phyloP scores from a whole-genome alignment of 2,113 vertebrate species.

The Mustelus asterias region DNA sequence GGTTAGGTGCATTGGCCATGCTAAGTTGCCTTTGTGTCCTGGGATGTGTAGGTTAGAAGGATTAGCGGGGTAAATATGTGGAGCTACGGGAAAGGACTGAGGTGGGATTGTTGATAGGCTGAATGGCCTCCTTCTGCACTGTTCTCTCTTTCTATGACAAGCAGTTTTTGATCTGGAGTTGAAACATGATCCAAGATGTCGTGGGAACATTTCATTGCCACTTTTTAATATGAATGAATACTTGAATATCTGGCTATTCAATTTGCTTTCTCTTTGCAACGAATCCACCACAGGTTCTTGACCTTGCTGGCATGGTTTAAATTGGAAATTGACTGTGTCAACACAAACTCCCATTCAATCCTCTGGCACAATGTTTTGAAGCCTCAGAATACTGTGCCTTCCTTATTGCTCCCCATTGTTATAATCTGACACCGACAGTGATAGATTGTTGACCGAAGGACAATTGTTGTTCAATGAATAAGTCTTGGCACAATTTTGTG shows the following conservation, averaged over 20 bases:
- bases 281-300: neutral
- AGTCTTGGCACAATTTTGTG: neutral
- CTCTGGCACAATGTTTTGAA: neutral
- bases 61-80: no score
- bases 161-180: neutral
- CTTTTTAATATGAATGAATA: neutral
- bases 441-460: neutral
- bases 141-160: no score
- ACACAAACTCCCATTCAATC: neutral
- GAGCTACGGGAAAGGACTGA: no score
- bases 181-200: neutral
- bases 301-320: neutral
- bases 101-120: no score
- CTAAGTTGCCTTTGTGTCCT: no score
- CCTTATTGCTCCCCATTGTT: neutral
- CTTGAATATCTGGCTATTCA: neutral
- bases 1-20: no score
- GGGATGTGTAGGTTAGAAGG: no score
- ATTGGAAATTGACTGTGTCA: neutral
- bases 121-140: no score
- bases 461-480: neutral
- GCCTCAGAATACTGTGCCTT: neutral
- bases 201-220: neutral
- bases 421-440: neutral
- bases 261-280: neutral